These are phyloP conservation scores for Psilopsiagon aurifrons DNA, from an alignment of 2,113 vertebrate genomes.

Conservation along the genomic window DNA sequence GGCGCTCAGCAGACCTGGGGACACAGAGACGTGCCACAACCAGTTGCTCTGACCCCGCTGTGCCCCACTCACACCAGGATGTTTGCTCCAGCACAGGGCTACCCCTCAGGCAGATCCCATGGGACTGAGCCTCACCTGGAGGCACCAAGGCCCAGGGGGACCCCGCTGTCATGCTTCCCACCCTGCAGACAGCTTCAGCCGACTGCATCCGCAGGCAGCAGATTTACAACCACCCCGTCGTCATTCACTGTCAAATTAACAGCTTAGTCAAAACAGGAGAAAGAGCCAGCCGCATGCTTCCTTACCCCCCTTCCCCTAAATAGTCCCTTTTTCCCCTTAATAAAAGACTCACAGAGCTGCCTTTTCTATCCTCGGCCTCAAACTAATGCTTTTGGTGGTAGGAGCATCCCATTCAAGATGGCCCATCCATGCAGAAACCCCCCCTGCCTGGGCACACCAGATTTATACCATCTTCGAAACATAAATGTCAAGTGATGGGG, in stretches of 20 bases:
- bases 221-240: constrained; percentile 2
- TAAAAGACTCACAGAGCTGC: neutral
- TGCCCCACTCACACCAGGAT: neutral
- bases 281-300: neutral
- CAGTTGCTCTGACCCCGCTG: rapidly evolving
- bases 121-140: neutral
- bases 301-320: neutral
- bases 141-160: neutral
- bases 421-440: neutral
- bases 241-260: neutral
- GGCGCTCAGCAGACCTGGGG: neutral
- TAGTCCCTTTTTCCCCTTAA: neutral
- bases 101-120: neutral
- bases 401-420: neutral
- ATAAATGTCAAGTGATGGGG: constrained; percentile 12
- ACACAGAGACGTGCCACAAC: neutral
- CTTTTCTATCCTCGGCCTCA: neutral
- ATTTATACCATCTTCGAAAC: neutral
- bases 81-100: neutral
- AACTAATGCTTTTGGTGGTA: neutral
- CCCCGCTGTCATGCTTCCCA: neutral
- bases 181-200: neutral
- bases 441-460: neutral
- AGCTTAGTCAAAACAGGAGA: neutral
- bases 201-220: neutral